phyloP scores from a whole-genome alignment of 2,113 vertebrate species.

The Prunella fulvescens region DNA sequence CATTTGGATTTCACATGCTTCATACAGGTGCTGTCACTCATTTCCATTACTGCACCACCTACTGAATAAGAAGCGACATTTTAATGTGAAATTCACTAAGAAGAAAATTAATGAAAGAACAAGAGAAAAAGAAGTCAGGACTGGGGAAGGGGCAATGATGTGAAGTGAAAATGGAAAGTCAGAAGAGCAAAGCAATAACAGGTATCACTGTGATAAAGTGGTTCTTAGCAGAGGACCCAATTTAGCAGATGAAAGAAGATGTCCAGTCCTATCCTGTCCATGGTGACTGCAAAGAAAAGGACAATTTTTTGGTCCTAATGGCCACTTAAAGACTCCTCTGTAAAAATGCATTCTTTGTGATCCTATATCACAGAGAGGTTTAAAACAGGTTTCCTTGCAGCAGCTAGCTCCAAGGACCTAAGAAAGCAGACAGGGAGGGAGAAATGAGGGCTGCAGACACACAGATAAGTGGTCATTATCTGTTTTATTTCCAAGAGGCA shows the following conservation, averaged over 20 bases:
- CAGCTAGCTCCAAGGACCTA: background rate
- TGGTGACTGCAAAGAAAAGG: background rate
- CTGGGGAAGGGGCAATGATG: background rate
- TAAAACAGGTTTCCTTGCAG: background rate
- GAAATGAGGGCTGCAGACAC: background rate
- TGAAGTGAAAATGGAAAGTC: background rate
- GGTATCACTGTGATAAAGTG: background rate
- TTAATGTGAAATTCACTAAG: background rate
- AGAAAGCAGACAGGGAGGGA: background rate
- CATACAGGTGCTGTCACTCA: background rate
- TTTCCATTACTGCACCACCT: background rate
- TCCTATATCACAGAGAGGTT: background rate
- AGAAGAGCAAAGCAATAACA: background rate
- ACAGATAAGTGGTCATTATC: background rate
- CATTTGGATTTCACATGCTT: background rate
- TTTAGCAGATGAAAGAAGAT: background rate
- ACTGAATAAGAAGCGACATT: background rate
- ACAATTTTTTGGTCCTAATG: background rate
- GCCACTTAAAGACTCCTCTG: background rate
- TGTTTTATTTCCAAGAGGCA: slow-evolving; percentile 1
- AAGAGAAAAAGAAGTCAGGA: background rate
- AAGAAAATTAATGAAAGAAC: background rate
- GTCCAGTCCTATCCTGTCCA: background rate
- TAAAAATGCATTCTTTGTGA: background rate
- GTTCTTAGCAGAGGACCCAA: background rate